phyloP scores from a whole-genome alignment of 53 echinoderm and acorn worm species.

The Antedon mediterranea region DNA sequence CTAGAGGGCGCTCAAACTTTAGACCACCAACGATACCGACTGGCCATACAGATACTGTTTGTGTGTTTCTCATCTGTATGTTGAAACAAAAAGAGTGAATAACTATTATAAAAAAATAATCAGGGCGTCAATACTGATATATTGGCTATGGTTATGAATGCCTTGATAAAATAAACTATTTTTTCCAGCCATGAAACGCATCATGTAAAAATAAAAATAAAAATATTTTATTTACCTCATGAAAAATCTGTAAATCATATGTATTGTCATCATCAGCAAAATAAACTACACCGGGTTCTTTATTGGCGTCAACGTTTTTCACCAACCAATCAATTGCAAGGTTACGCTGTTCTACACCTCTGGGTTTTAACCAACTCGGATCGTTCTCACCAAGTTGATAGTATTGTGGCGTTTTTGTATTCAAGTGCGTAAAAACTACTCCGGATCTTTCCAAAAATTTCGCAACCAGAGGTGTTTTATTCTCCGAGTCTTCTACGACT shows the following conservation, averaged over 20 bases:
- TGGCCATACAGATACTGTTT: conserved; percentile 87
- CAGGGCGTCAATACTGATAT: too few relatives aligned
- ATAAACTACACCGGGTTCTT: conserved; percentile 48
- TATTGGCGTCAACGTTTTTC: conserved; percentile 20
- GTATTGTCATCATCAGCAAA: conserved; percentile 99
- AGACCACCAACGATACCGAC: conserved; percentile 82
- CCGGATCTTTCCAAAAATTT: conserved; percentile 53
- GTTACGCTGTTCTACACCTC: conserved; percentile 93
- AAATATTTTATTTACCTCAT: too few relatives aligned
- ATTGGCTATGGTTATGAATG: too few relatives aligned
- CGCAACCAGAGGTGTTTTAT: conserved; percentile 37
- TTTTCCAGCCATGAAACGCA: too few relatives aligned
- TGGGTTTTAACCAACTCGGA: conserved; percentile 73
- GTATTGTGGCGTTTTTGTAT: conserved; percentile 46
- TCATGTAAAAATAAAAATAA: too few relatives aligned
- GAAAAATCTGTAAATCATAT: conserved; percentile 64
- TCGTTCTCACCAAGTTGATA: conserved; percentile 61
- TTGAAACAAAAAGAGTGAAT: not conserved
- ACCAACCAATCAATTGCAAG: conserved; percentile 70
- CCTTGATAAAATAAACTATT: too few relatives aligned
- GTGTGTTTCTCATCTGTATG: conserved; percentile 69
- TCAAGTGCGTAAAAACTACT: conserved; percentile 64
- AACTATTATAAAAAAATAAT: too few relatives aligned
- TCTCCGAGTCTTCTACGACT: conserved; percentile 67
- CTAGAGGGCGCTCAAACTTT: conserved; percentile 71